Base-by-base conservation (phyloP, 2,888 invertebrate species). In the Apamea crenata region DNA sequence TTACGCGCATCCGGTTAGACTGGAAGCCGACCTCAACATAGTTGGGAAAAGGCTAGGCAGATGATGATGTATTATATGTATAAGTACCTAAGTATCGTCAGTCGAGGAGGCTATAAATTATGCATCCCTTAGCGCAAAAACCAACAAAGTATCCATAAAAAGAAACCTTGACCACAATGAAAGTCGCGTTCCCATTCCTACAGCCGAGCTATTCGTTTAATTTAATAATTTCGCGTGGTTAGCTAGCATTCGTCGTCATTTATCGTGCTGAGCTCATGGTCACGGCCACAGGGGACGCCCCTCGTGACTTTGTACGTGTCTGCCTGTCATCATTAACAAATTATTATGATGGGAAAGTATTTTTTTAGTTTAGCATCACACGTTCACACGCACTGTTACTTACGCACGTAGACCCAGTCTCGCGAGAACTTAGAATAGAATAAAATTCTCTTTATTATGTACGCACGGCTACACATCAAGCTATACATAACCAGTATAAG, bases 211-310 rank as follows among this genome's bases (percentile, higher is more conserved):
- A 71, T 44, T 65, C 3, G 0, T 44, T 32, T 65, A 21, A 53
- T 77, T 65, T n/a, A 72, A 67, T 71, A 10, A 47, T 56, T 65
- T 83, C 65, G 80, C 84, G 53, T 83, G 84, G 21, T 61, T 21
- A 32, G 12, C 12, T 5, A 47, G 10, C 53, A 69, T 84, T 69
- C 65, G n/a, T 29, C 12, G 3, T 44, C 16, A 44, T 53, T 71
- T 53, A 36, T 59, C 80, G 69, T 84, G 84, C 36, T 61, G n/a
- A 36, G 36, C 14, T 65, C 72, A 83, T 29, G 72, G 75, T 25
- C 79, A 70, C 16, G 32, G 56, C n/a, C 70, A 21, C 70, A 12
- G 29, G 83, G 73, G 69, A 65, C 59, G 50, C 18, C 25, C 32
- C 3, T 47, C 44, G 32, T 56, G 68, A 50, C 63, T 68, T 66